phyloP scores from a whole-genome alignment of 2,113 vertebrate species.

The Cottus gobio region DNA sequence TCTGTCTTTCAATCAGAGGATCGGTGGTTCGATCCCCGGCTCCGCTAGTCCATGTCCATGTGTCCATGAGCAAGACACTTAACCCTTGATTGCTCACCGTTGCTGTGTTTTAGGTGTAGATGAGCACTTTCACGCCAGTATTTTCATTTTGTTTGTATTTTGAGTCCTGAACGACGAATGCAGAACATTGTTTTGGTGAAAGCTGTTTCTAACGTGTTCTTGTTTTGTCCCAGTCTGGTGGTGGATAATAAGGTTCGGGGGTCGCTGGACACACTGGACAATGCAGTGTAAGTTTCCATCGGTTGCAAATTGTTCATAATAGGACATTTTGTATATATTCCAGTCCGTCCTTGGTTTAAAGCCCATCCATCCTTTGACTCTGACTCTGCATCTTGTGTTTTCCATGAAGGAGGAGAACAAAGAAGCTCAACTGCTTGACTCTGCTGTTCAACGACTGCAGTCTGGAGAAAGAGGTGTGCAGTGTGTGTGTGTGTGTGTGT shows the following conservation, averaged over 20 bases:
- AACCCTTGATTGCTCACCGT: no score
- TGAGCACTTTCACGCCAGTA: neutral
- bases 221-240: slow-evolving; percentile 45
- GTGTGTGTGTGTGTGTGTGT: no score
- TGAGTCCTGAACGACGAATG: neutral
- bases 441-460: slow-evolving; percentile 79
- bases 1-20: no score
- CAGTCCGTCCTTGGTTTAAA: neutral
- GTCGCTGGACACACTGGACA: slow-evolving; percentile 74
- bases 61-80: no score
- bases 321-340: no score
- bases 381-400: neutral
- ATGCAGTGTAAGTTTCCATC: slow-evolving; percentile 56
- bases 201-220: neutral
- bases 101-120: neutral
- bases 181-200: neutral
- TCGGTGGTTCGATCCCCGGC: no score
- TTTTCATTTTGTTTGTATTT: neutral
- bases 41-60: no score
- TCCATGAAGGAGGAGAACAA: slow-evolving; percentile 60
- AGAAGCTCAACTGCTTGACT: slow-evolving; percentile 82
- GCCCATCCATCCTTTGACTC: neutral
- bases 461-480: slow-evolving; percentile 83
- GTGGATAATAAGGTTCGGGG: slow-evolving; percentile 50
- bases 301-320: neutral